Percentiles rank a stretch among this genome's conserved stretches.
These are phyloP conservation scores for Iselma pallidipennis DNA, from an alignment of 2,888 invertebrate genomes.

Conservation along the genomic window DNA sequence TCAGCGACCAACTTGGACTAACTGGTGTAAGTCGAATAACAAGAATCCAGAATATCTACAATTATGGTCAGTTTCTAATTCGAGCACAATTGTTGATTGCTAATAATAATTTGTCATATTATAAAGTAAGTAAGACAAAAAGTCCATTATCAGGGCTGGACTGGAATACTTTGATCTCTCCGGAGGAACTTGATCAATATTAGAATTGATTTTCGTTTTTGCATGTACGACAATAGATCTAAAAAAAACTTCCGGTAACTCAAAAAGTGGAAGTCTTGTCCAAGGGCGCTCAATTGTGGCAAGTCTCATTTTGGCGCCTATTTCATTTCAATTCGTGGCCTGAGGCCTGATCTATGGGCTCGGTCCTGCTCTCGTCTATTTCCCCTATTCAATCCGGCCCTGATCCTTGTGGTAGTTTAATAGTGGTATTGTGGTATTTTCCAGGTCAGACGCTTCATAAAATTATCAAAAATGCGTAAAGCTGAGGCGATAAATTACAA, in stretches of 20 bases:
- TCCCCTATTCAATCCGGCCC: too few species aligned
- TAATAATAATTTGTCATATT: conserved; percentile 15
- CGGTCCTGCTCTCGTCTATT: too few species aligned
- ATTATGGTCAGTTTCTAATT: conserved; percentile 35
- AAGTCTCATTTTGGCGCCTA: too few species aligned
- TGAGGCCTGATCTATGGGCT: too few species aligned
- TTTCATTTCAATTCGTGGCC: too few species aligned
- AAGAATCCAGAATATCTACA: conserved; percentile 34
- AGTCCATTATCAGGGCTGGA: too few species aligned
- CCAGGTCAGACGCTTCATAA: conserved; percentile 36
- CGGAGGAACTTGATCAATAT: neutral
- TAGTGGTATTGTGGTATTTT: conserved; percentile 6
- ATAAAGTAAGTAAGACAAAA: conserved; percentile 37
- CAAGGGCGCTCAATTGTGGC: too few species aligned
- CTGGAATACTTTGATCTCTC: too few species aligned
- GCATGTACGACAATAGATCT: too few species aligned
- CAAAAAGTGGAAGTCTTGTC: too few species aligned
- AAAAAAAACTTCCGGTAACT: too few species aligned
- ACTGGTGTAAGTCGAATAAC: neutral
- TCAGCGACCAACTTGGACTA: neutral
- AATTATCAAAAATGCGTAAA: conserved; percentile 16
- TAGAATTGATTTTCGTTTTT: neutral
- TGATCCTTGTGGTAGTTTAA: neutral
- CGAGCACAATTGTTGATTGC: conserved; percentile 33
- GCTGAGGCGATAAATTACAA: conserved; percentile 31